Evolutionary conservation across 2,113 vertebrate genomes (phyloP).

Genomic region (Cichladusa arquata): DNA sequence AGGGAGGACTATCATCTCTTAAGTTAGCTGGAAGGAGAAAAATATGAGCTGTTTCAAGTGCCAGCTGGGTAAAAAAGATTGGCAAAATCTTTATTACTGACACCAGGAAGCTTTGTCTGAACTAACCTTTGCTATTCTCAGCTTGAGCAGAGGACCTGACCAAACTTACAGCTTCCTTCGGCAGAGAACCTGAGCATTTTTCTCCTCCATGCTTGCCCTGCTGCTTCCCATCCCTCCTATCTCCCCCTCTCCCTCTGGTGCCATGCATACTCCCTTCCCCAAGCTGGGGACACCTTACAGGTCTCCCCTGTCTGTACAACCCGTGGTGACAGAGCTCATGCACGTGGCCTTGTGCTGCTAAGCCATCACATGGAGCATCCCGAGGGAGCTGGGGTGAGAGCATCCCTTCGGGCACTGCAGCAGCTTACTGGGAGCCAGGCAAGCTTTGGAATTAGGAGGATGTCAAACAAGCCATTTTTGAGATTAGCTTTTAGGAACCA

Average conservation of each 20-base stretch:
- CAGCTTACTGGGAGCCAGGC: not conserved
- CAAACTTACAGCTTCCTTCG: not conserved
- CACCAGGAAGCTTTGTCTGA: not conserved
- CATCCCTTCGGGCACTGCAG: not conserved
- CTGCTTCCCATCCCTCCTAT: not conserved
- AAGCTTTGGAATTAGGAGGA: not conserved
- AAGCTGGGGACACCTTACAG: not conserved
- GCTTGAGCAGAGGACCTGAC: not conserved
- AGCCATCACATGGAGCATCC: not conserved
- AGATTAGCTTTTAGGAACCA: not conserved
- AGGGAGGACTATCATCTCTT: not conserved
- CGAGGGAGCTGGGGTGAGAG: accelerated
- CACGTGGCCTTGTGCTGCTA: not conserved
- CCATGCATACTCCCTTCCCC: accelerated
- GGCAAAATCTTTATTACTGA: not conserved
- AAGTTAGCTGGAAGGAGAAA: not conserved
- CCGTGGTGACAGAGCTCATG: not conserved
- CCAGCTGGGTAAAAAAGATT: not conserved
- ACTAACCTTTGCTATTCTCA: not conserved
- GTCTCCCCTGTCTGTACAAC: not conserved
- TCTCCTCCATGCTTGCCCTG: not conserved
- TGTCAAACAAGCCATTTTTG: not conserved
- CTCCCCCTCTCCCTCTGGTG: not conserved
- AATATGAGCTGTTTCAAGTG: not conserved
- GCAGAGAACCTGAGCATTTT: not conserved